Evolutionary conservation across 35 echinoderm and acorn worm genomes (phyloP).

Genomic region (Anneissia japonica): DNA sequence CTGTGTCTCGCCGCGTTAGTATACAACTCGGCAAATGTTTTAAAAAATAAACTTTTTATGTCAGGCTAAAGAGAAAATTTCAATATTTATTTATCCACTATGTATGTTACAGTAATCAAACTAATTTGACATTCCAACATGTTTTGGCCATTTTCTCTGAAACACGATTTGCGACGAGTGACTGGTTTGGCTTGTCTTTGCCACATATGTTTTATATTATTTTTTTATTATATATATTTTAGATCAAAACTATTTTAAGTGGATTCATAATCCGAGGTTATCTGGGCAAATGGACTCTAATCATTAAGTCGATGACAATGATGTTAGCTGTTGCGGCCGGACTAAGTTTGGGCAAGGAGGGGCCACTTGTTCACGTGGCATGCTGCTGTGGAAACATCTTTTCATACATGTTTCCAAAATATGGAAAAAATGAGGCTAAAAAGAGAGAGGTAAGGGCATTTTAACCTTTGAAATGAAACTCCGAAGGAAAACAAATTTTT

Average conservation of each 20-base stretch:
- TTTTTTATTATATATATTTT: constrained; percentile 3
- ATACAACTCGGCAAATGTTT: too few relatives aligned
- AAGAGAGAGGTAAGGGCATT: constrained; percentile 82
- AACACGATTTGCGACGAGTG: too few relatives aligned
- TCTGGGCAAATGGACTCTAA: constrained; percentile 85
- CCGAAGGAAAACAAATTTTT: too few relatives aligned
- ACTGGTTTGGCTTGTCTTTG: too few relatives aligned
- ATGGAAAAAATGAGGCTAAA: constrained; percentile 87
- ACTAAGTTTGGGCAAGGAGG: constrained; percentile 96
- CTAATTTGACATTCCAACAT: too few relatives aligned
- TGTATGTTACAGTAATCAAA: too few relatives aligned
- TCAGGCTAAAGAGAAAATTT: too few relatives aligned
- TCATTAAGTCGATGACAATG: constrained; percentile 93
- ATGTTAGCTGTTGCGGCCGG: constrained; percentile 83
- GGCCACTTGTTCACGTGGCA: constrained; percentile 91
- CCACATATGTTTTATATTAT: neutral
- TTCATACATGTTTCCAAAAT: constrained; percentile 88
- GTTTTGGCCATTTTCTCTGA: too few relatives aligned
- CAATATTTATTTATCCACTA: too few relatives aligned
- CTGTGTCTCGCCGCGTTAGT: too few relatives aligned
- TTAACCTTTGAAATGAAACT: too few relatives aligned
- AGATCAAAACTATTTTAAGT: constrained; percentile 98
- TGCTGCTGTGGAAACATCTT: constrained; percentile 98
- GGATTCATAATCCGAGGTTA: constrained; percentile 97
- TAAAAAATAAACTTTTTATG: too few relatives aligned